These are phyloP conservation scores for Schizopygopsis malacanthus DNA, from an alignment of 2,797 vertebrate species.

Conservation along the genomic window DNA sequence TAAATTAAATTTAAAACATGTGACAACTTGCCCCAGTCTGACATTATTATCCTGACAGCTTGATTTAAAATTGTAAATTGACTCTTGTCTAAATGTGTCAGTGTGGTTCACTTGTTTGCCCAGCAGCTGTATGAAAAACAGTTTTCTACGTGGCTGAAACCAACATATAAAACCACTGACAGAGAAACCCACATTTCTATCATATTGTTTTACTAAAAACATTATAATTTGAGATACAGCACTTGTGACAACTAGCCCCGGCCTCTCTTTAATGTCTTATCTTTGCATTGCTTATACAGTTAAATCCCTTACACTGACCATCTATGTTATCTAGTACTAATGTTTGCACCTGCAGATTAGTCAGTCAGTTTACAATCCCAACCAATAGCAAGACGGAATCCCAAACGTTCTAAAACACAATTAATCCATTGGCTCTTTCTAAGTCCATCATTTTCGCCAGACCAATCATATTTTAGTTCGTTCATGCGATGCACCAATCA, in stretches of 20 bases:
- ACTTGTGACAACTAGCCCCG: not conserved
- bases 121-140: not conserved
- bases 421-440: slow-evolving; percentile 52
- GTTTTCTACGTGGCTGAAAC: not conserved
- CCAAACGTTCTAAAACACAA: slow-evolving; percentile 28
- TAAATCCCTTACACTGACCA: slow-evolving; percentile 19
- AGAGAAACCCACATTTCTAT: not conserved
- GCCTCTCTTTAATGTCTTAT: not conserved
- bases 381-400: slow-evolving; percentile 36
- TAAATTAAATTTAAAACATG: not conserved
- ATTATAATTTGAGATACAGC: not conserved
- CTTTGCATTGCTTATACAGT: not conserved
- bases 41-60: not conserved
- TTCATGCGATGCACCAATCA: slow-evolving; percentile 61
- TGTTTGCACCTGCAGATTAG: not conserved
- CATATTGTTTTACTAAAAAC: not conserved
- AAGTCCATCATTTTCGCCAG: slow-evolving; percentile 3
- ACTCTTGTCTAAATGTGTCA: not conserved
- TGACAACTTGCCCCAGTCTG: not conserved
- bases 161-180: not conserved
- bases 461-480: slow-evolving; percentile 40
- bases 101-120: not conserved
- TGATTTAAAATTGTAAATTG: not conserved
- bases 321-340: slow-evolving; percentile 25
- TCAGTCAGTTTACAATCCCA: not conserved